phyloP scores from a whole-genome alignment of 2,113 vertebrate species.

The Cranoglanis bouderius region DNA sequence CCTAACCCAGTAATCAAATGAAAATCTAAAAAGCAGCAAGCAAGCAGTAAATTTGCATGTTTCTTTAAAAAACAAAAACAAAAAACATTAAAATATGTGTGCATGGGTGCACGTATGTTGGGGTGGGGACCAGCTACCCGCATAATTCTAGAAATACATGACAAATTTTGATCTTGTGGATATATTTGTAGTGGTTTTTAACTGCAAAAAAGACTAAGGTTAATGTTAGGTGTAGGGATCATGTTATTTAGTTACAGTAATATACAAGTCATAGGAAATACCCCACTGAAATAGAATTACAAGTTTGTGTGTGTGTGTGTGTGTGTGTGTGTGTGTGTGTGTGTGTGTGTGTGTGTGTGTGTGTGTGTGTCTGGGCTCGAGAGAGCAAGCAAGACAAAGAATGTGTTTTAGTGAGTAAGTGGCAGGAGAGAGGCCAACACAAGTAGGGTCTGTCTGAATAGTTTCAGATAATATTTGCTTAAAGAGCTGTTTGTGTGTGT shows the following conservation, averaged over 20 bases:
- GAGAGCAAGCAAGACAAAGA: conserved; percentile 42
- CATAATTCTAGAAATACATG: background rate
- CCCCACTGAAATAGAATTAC: background rate
- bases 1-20: background rate
- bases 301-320: background rate
- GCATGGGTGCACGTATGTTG: background rate
- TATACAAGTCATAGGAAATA: background rate
- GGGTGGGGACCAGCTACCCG: background rate
- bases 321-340: background rate
- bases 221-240: background rate
- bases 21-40: background rate
- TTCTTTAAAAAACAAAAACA: background rate
- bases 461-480: conserved; percentile 48
- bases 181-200: background rate
- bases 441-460: conserved; percentile 41
- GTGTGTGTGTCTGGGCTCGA: conserved; percentile 3
- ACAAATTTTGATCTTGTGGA: background rate
- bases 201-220: background rate
- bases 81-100: background rate
- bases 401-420: conserved; percentile 46
- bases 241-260: background rate
- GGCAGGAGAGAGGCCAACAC: conserved; percentile 40
- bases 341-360: background rate
- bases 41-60: background rate
- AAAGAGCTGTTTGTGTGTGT: conserved; percentile 25